Conservation (phyloP, 2,888 invertebrate species). For the Lymantria dispar region DNA sequence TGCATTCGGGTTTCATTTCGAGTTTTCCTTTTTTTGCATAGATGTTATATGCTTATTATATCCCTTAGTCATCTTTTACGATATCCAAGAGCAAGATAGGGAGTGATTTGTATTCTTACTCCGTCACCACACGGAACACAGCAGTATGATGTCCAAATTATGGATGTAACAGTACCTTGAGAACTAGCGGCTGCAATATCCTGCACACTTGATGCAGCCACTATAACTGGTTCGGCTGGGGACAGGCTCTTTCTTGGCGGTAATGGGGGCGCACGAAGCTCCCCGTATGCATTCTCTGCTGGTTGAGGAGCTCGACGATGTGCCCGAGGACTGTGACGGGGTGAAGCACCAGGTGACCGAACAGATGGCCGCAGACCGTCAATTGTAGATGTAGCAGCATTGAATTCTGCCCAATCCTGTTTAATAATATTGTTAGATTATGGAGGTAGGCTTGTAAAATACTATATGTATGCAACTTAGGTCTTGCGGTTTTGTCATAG, state of each 20-base stretch:
- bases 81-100: too few relatives aligned
- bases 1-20: too few relatives aligned
- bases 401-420: slow-evolving; percentile 85
- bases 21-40: too few relatives aligned
- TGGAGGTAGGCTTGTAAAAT: too few relatives aligned
- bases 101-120: too few relatives aligned
- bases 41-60: too few relatives aligned
- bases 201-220: slow-evolving; percentile 66
- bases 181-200: slow-evolving; percentile 62
- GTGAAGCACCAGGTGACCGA: slow-evolving; percentile 83
- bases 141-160: too few relatives aligned
- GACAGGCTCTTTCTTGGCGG: slow-evolving; percentile 83
- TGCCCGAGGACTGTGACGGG: slow-evolving; percentile 73
- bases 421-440: too few relatives aligned
- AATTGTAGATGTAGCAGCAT: slow-evolving; percentile 84
- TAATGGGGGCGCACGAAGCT: slow-evolving; percentile 72
- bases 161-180: slow-evolving; percentile 31
- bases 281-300: slow-evolving; percentile 70
- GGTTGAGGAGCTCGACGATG: slow-evolving; percentile 47
- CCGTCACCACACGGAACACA: too few relatives aligned
- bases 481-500: too few relatives aligned
- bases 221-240: slow-evolving; percentile 61
- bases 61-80: too few relatives aligned
- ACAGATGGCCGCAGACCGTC: slow-evolving; percentile 75
- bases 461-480: too few relatives aligned